phyloP scores from a whole-genome alignment of 2,797 vertebrate species.

The Scolopax bukidnonensis region DNA sequence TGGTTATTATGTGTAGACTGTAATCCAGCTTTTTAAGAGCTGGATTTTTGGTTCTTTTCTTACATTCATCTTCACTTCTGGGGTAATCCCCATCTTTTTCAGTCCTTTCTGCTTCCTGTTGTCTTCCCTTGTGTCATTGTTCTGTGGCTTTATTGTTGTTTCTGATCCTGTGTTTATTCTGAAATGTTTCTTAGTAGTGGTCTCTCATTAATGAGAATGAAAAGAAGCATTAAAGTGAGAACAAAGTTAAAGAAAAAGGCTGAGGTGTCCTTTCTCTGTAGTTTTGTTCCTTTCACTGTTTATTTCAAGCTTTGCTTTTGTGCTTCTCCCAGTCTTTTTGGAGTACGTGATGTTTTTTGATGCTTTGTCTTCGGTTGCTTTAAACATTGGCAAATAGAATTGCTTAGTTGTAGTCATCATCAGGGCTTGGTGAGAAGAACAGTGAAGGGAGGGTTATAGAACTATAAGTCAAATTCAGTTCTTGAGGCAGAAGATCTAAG shows the following conservation, averaged over 20 bases:
- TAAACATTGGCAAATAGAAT: neutral
- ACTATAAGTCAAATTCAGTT: neutral
- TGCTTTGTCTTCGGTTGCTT: neutral
- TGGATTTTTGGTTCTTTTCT: neutral
- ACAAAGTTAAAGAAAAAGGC: neutral
- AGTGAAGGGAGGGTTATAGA: neutral
- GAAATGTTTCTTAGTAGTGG: neutral
- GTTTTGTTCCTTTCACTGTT: neutral
- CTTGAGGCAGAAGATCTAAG: neutral
- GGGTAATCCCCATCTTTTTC: neutral
- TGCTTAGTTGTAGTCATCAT: neutral
- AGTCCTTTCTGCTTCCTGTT: neutral
- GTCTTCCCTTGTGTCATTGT: neutral
- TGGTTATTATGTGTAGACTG: neutral
- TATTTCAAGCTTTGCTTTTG: neutral
- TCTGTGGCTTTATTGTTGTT: neutral
- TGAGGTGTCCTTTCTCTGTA: neutral
- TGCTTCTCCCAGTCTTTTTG: neutral
- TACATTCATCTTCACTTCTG: neutral
- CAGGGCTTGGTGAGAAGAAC: neutral
- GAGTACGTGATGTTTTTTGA: neutral
- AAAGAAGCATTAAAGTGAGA: neutral
- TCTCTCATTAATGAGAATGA: neutral
- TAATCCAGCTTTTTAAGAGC: neutral
- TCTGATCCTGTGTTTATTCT: neutral